Conservation (phyloP, 2,113 vertebrate genomes). For the Salvator merianae region DNA sequence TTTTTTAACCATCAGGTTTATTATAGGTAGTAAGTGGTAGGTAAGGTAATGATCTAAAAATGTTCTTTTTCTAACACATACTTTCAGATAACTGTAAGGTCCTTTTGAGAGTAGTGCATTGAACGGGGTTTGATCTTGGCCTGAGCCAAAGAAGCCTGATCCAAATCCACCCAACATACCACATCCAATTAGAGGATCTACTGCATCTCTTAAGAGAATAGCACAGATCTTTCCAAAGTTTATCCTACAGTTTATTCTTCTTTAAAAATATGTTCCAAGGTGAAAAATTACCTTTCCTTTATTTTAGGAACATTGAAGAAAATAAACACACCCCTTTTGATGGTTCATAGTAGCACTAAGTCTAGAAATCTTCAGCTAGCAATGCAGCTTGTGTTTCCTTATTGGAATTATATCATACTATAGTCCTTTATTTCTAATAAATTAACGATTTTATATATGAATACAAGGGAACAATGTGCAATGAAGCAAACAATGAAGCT, state of each 20-base stretch:
- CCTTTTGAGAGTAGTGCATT: background rate
- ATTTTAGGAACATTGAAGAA: background rate
- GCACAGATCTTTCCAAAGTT: background rate
- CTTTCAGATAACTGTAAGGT: background rate
- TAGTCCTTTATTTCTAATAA: background rate
- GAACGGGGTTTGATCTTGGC: background rate
- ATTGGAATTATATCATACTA: background rate
- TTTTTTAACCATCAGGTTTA: conserved; percentile 37
- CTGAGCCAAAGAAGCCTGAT: background rate
- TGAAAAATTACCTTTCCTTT: background rate
- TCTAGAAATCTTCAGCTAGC: background rate
- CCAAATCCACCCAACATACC: background rate
- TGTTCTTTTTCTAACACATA: background rate
- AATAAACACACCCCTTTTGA: background rate
- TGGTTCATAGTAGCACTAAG: background rate
- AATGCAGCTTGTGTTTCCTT: background rate
- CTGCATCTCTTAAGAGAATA: background rate
- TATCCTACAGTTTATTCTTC: background rate
- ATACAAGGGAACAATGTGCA: background rate
- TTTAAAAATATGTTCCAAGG: no score
- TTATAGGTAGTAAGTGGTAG: background rate
- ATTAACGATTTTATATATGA: background rate
- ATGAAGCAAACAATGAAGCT: background rate
- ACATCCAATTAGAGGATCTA: background rate
- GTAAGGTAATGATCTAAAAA: background rate